phyloP scores from a whole-genome alignment of 2,797 vertebrate genomes.

The Petrocephalus sullivani region DNA sequence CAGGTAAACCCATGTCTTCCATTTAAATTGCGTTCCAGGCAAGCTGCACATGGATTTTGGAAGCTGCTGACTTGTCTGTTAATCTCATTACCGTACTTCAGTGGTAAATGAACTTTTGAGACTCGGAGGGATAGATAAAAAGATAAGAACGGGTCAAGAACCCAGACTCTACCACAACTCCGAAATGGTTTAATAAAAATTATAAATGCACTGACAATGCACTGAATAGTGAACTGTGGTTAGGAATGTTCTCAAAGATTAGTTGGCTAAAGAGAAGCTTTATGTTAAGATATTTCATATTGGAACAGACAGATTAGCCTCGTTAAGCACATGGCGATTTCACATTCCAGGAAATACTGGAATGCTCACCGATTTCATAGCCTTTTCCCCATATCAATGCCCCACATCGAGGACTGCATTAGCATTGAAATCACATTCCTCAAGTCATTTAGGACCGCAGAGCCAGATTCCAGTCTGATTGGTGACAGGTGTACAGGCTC shows the following conservation, averaged over 20 bases:
- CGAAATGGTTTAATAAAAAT: background rate
- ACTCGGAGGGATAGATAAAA: too few relatives aligned
- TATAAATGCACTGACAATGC: background rate
- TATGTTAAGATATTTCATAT: background rate
- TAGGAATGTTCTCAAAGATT: background rate
- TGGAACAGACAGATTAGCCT: background rate
- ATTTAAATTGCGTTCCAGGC: background rate
- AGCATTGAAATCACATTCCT: slow-evolving; percentile 1
- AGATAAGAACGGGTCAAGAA: background rate
- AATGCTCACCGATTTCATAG: background rate
- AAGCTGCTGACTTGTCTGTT: background rate
- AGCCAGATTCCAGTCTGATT: background rate
- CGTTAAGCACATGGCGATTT: too few relatives aligned
- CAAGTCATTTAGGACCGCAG: background rate
- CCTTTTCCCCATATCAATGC: background rate
- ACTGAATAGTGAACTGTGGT: background rate
- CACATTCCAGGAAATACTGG: background rate
- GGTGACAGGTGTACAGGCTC: slow-evolving; percentile 3
- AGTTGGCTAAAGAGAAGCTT: background rate
- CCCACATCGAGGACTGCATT: background rate
- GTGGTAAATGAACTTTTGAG: background rate
- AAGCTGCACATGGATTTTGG: background rate
- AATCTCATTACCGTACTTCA: background rate
- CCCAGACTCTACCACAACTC: background rate
- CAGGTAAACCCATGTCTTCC: slow-evolving; percentile 65